A percentile compares a stretch with the other conserved stretches of the same genome.
Conservation (phyloP, 2,113 vertebrate species). For the Gallinago undulata region DNA sequence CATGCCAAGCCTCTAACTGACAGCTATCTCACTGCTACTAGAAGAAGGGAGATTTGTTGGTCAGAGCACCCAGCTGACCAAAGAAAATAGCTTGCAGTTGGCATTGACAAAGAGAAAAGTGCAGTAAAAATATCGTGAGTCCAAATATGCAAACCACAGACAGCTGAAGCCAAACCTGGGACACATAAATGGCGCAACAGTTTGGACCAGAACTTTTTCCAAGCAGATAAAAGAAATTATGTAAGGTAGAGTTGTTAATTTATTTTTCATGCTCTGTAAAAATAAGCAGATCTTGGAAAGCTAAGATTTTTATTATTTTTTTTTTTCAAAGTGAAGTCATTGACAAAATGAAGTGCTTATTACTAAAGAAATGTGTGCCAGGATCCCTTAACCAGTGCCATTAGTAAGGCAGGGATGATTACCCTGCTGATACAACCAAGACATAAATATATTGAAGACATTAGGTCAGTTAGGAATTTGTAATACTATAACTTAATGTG, state of each 20-base stretch:
- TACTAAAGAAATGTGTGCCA: neutral
- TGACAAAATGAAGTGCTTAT: slow-evolving; percentile 40
- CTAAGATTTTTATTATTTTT: neutral
- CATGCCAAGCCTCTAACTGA: slow-evolving; percentile 33
- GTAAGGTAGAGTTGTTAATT: neutral
- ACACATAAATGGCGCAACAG: neutral
- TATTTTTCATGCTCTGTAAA: slow-evolving; percentile 4
- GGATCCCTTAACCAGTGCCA: neutral
- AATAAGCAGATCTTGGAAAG: neutral
- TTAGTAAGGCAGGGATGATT: neutral
- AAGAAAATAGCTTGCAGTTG: slow-evolving; percentile 1
- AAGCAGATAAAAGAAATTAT: slow-evolving; percentile 32
- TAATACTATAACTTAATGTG: neutral
- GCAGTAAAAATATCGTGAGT: neutral
- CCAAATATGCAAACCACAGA: neutral
- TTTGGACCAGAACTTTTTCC: neutral
- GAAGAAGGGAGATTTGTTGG: slow-evolving; percentile 10
- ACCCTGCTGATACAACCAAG: neutral
- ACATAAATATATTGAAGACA: neutral
- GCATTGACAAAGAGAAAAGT: neutral
- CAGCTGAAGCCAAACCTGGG: neutral
- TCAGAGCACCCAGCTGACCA: neutral
- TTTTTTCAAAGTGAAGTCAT: neutral
- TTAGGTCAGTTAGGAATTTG: neutral
- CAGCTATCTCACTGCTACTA: slow-evolving; percentile 2